phyloP scores from a whole-genome alignment of 2,113 vertebrate genomes.

The Rhinopomastus cyanomelas region DNA sequence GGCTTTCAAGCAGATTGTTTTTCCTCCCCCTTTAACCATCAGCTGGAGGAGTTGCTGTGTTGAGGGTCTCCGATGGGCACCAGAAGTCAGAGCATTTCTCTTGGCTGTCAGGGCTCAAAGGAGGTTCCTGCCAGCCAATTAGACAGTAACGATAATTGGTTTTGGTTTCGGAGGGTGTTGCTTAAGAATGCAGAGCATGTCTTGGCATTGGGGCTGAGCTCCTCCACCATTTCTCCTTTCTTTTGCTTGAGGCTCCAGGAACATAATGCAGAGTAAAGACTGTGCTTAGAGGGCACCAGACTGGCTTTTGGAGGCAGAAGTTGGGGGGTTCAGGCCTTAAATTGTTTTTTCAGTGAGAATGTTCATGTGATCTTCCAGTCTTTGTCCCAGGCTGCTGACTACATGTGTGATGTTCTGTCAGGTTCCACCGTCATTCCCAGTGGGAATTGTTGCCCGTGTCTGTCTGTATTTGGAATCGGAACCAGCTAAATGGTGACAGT shows the following conservation, averaged over 20 bases:
- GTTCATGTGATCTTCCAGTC: neutral
- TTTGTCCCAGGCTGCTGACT: slow-evolving; percentile 26
- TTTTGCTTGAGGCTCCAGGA: slow-evolving; percentile 1
- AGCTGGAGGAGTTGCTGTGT: neutral
- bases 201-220: neutral
- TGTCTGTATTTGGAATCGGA: neutral
- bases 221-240: neutral
- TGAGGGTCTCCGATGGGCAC: neutral
- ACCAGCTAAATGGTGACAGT: neutral
- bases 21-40: neutral
- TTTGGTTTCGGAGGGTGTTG: slow-evolving; percentile 32
- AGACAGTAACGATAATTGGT: slow-evolving; percentile 44
- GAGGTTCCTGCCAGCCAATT: slow-evolving; percentile 49
- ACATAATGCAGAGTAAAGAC: neutral
- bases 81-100: slow-evolving; percentile 35
- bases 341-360: neutral
- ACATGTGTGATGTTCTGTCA: neutral
- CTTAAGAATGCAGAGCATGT: slow-evolving; percentile 55
- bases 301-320: neutral
- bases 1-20: neutral
- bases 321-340: neutral
- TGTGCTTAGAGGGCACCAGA: neutral
- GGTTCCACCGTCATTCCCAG: neutral
- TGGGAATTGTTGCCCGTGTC: slow-evolving; percentile 12
- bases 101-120: slow-evolving; percentile 37